Conservation (phyloP, 1,140 invertebrate species). For the Drosophila novamexicana region DNA sequence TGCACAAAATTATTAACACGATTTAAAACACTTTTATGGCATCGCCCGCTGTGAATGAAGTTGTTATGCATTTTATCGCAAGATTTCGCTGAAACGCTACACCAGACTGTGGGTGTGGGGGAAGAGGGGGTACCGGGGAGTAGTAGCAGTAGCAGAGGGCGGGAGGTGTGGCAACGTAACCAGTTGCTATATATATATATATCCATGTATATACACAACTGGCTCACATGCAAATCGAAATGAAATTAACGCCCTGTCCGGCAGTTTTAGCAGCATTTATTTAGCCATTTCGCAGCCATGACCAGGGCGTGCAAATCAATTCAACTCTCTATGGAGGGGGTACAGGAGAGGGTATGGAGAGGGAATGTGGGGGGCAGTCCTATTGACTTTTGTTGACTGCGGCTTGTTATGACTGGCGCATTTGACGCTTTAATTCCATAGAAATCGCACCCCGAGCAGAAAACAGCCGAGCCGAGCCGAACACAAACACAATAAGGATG, state of each 20-base stretch:
- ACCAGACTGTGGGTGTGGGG: neutral
- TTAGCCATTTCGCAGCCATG: conserved; percentile 52
- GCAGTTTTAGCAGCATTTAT: conserved; percentile 76
- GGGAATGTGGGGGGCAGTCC: neutral
- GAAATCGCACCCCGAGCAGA: conserved; percentile 50
- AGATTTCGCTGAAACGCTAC: conserved; percentile 72
- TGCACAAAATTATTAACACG: conserved; percentile 84
- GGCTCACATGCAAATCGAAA: conserved; percentile 60
- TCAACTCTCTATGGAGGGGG: neutral
- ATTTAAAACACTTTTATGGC: conserved; percentile 84
- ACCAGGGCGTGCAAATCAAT: conserved; percentile 71
- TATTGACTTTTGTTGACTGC: conserved; percentile 46
- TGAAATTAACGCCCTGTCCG: conserved; percentile 77
- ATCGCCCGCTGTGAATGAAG: conserved; percentile 82
- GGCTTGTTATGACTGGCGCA: conserved; percentile 73
- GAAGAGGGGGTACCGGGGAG: neutral
- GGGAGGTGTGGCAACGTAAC: conserved; percentile 18
- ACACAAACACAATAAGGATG: conserved; percentile 1
- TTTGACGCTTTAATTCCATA: conserved; percentile 78
- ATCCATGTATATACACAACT: neutral
- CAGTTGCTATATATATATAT: conserved; percentile 32
- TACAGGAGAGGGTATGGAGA: neutral
- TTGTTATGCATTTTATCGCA: conserved; percentile 83
- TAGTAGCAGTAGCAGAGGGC: too few relatives aligned
- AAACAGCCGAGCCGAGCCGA: neutral